These are phyloP conservation scores for Periphyllus acericola DNA, from an alignment of 2,888 invertebrate genomes.

Conservation along the genomic window DNA sequence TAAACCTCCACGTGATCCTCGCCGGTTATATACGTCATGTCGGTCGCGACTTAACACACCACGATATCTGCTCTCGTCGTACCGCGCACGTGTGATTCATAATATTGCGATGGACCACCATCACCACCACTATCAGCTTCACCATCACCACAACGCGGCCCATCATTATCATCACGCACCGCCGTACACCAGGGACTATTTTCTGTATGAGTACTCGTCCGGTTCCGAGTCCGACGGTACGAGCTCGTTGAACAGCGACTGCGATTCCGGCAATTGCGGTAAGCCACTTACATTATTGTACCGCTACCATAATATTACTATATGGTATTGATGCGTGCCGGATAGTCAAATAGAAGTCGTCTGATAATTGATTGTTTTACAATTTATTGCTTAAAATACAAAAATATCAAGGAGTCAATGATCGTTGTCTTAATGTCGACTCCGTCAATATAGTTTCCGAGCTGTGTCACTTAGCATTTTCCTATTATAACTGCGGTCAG, in stretches of 20 bases:
- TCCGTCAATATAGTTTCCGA: no score
- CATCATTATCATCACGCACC: slow-evolving; percentile 40
- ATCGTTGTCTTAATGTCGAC: no score
- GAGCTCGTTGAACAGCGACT: slow-evolving; percentile 55
- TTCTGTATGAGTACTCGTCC: slow-evolving; percentile 55
- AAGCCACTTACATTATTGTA: not conserved
- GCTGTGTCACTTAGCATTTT: no score
- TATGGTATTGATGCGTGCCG: no score
- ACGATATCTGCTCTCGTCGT: not conserved
- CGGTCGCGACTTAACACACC: not conserved
- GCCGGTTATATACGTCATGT: no score
- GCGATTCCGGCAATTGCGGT: slow-evolving; percentile 55
- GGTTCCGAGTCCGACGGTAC: slow-evolving; percentile 55
- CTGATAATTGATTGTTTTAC: no score
- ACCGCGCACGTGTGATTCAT: not conserved
- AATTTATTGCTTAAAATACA: no score
- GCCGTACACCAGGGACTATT: slow-evolving; percentile 51
- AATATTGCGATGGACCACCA: slow-evolving; percentile 20
- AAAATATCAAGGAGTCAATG: no score
- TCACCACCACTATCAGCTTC: slow-evolving; percentile 43
- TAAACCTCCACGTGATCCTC: no score
- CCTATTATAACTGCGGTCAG: no score
- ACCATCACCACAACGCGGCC: slow-evolving; percentile 3
- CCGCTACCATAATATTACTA: no score
- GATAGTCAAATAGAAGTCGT: no score